phyloP scores from a whole-genome alignment of 2,113 vertebrate genomes.

The Grammomys dolichurus region DNA sequence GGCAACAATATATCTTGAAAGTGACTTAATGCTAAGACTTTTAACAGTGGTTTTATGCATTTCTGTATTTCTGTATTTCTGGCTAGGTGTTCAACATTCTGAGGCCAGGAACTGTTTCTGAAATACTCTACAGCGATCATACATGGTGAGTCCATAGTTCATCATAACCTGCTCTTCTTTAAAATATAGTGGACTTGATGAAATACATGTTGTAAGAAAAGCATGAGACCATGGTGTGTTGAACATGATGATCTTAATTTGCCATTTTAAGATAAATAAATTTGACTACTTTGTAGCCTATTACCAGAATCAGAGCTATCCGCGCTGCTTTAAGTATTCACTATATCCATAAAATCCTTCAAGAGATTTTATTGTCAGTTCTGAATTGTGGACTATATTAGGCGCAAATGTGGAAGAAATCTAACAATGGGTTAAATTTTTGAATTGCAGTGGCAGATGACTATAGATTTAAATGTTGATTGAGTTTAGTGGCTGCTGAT shows the following conservation, averaged over 20 bases:
- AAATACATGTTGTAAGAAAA: neutral
- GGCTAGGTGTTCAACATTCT: slow-evolving; percentile 66
- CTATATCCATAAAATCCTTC: neutral
- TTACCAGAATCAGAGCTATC: neutral
- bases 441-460: slow-evolving; percentile 74
- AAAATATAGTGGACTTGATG: neutral
- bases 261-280: neutral
- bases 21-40: neutral
- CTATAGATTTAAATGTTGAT: slow-evolving; percentile 78
- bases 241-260: neutral
- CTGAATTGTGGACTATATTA: neutral
- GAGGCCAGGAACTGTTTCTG: slow-evolving; percentile 75
- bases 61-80: slow-evolving; percentile 57
- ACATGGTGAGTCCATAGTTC: slow-evolving; percentile 57
- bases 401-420: neutral
- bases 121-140: neutral
- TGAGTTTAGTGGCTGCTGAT: slow-evolving; percentile 79
- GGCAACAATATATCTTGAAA: neutral
- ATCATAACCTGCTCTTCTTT: neutral
- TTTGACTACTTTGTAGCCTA: neutral
- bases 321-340: neutral
- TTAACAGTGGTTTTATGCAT: neutral
- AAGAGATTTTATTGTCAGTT: slow-evolving; percentile 18
- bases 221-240: neutral
- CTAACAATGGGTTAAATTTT: slow-evolving; percentile 79